Conservation (phyloP, 2,888 invertebrate species). For the Oasisia sp. region DNA sequence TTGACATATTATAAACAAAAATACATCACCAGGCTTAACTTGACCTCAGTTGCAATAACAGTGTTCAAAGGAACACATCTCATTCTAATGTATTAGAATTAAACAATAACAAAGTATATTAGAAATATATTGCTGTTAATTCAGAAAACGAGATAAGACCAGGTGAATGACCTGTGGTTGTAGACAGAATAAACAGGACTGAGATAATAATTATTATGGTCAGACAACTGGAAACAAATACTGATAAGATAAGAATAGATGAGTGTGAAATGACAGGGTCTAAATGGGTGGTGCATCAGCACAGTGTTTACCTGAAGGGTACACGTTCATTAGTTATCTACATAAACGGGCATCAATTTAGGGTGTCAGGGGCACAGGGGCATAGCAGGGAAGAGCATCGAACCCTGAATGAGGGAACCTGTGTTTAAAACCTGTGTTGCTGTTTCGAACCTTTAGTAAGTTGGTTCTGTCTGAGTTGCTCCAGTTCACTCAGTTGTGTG, state of each 20-base stretch:
- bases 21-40: too few relatives aligned
- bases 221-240: neutral
- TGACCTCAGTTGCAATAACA: too few relatives aligned
- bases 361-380: neutral
- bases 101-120: neutral
- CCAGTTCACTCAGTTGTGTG: too few relatives aligned
- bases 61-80: too few relatives aligned
- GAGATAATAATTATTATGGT: neutral
- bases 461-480: too few relatives aligned
- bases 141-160: neutral
- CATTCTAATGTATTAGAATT: neutral
- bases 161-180: neutral
- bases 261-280: neutral
- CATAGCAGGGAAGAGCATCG: too few relatives aligned
- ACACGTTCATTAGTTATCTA: neutral
- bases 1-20: too few relatives aligned
- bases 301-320: neutral
- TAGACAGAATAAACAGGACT: neutral
- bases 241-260: neutral
- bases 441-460: too few relatives aligned
- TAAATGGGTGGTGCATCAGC: conserved; percentile 2
- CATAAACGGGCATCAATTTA: neutral
- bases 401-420: too few relatives aligned
- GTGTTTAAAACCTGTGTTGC: too few relatives aligned
- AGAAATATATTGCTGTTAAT: neutral